Conservation (phyloP, 2,113 vertebrate species). For the Platichthys flesus region DNA sequence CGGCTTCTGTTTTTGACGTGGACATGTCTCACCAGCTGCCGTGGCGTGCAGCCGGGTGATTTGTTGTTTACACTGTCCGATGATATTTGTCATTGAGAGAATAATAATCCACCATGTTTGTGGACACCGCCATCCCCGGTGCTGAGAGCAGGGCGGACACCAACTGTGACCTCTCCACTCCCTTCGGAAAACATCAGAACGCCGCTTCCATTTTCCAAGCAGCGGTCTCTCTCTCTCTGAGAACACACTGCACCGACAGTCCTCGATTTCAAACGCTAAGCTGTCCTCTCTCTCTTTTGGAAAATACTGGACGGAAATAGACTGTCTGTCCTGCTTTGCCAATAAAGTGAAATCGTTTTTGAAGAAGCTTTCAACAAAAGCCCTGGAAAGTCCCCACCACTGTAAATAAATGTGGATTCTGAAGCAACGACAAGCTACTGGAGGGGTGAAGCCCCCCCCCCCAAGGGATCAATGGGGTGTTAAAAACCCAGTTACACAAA, state of each 20-base stretch:
- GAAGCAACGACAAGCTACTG: too few species aligned
- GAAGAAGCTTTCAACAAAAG: too few species aligned
- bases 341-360: too few species aligned
- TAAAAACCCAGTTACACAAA: constrained; percentile 35
- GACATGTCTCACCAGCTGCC: constrained; percentile 3
- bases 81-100: constrained; percentile 14
- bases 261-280: neutral
- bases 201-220: constrained; percentile 3
- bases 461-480: constrained; percentile 19
- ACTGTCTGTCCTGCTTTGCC: neutral
- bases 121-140: neutral
- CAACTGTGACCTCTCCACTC: constrained; percentile 13
- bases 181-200: constrained; percentile 2
- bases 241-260: neutral
- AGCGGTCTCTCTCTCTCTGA: neutral
- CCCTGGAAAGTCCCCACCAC: too few species aligned
- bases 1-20: neutral
- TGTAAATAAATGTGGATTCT: too few species aligned
- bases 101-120: constrained; percentile 6
- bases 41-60: neutral
- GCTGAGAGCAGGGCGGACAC: constrained; percentile 10
- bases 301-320: neutral
- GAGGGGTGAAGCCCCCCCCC: too few species aligned
- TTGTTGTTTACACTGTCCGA: constrained; percentile 27
- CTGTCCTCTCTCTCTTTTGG: neutral